A percentile compares a stretch with the other conserved stretches of the same genome.
These are phyloP conservation scores for Heterotis niloticus DNA, from an alignment of 2,113 vertebrate genomes.

Conservation along the genomic window DNA sequence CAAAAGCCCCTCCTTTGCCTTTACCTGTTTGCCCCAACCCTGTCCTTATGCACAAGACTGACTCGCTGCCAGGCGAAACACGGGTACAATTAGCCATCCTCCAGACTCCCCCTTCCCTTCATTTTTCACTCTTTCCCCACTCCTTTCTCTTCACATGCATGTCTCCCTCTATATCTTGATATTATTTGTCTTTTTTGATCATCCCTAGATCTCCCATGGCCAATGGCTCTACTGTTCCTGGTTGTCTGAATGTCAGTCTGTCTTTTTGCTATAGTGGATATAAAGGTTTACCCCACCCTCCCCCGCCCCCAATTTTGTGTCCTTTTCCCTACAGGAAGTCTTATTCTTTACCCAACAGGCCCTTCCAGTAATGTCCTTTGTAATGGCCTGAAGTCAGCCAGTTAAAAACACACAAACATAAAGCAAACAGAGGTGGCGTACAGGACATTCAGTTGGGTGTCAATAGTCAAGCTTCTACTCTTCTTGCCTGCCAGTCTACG, in stretches of 20 bases:
- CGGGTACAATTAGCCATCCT: conserved; percentile 75
- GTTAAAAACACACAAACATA: background rate
- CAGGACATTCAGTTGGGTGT: background rate
- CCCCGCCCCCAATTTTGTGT: background rate
- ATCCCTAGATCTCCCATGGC: conserved; percentile 4
- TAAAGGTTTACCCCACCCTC: conserved; percentile 26
- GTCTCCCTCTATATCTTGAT: conserved; percentile 36
- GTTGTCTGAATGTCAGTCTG: conserved; percentile 40
- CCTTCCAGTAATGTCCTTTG: background rate
- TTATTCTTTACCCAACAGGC: conserved; percentile 19
- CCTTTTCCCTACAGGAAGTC: background rate
- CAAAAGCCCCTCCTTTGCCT: conserved; percentile 36
- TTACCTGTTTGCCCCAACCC: conserved; percentile 43
- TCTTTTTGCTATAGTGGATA: conserved; percentile 26
- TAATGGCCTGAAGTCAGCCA: background rate
- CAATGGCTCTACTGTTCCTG: conserved; percentile 25
- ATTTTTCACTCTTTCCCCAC: conserved; percentile 23
- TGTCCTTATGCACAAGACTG: conserved; percentile 73
- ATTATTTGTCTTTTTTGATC: background rate
- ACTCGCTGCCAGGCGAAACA: conserved; percentile 62
- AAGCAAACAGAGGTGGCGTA: background rate
- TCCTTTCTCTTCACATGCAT: conserved; percentile 29
- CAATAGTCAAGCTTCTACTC: background rate
- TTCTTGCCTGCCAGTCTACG: background rate
- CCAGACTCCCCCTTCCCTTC: conserved; percentile 38